Evolutionary conservation across 2,113 vertebrate genomes (phyloP).

Genomic region (Lepisosteus osseus): DNA sequence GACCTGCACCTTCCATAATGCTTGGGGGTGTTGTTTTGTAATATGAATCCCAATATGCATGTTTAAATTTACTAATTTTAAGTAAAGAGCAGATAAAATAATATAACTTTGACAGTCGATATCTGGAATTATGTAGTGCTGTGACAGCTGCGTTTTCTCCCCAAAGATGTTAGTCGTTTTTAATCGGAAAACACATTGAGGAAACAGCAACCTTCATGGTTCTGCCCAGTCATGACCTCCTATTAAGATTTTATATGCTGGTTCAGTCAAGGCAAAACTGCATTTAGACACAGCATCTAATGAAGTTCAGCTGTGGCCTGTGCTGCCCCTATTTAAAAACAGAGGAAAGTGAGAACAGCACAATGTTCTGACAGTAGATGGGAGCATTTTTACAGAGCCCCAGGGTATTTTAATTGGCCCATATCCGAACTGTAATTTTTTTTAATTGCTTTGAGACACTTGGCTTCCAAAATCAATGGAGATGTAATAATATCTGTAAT

Average conservation of each 20-base stretch:
- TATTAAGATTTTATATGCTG: neutral
- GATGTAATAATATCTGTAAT: conserved; percentile 83
- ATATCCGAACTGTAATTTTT: conserved; percentile 76
- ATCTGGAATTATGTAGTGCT: too few species aligned
- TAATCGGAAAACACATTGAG: too few species aligned
- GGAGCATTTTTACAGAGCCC: conserved; percentile 36
- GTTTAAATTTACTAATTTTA: too few species aligned
- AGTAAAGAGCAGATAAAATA: too few species aligned
- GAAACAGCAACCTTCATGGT: neutral
- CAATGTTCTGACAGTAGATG: conserved; percentile 60
- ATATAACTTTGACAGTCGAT: too few species aligned
- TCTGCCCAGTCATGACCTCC: neutral
- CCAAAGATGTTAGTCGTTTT: too few species aligned
- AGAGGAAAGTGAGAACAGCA: conserved; percentile 31
- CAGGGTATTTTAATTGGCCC: conserved; percentile 74
- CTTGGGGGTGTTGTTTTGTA: too few species aligned
- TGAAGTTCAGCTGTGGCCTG: conserved; percentile 17
- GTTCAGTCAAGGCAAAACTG: conserved; percentile 4
- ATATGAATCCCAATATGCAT: too few species aligned
- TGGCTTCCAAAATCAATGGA: conserved; percentile 73
- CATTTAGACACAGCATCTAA: conserved; percentile 13
- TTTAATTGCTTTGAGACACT: conserved; percentile 74
- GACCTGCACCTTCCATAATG: too few species aligned
- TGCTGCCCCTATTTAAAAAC: conserved; percentile 25
- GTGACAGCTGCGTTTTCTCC: too few species aligned